Conservation (phyloP, 2,797 vertebrate genomes). For the Arrhamphus sclerolepis region DNA sequence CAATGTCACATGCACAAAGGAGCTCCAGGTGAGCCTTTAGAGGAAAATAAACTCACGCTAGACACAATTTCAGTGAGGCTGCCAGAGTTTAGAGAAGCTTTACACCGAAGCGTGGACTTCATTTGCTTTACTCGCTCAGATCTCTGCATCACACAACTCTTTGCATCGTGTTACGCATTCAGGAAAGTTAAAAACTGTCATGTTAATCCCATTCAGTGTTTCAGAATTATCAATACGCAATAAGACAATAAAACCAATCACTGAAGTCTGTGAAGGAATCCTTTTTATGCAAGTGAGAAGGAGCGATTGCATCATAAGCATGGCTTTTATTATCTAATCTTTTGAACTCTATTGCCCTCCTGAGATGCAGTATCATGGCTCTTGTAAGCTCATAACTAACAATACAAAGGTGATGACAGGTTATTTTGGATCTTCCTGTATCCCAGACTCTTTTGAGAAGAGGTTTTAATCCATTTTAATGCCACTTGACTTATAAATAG, state of each 20-base stretch:
- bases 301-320: not conserved
- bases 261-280: not conserved
- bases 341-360: slow-evolving; percentile 39
- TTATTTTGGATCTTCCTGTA: slow-evolving; percentile 22
- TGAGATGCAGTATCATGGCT: slow-evolving; percentile 11
- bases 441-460: slow-evolving; percentile 3
- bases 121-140: not conserved
- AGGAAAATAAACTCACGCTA: no score
- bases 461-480: not conserved
- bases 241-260: not conserved
- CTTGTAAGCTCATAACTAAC: not conserved
- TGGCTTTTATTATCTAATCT: slow-evolving; percentile 15
- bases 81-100: no score
- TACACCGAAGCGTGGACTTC: not conserved
- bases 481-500: no score
- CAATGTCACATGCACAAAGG: no score
- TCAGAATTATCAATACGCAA: not conserved
- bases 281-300: not conserved
- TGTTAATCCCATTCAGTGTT: not conserved
- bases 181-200: no score
- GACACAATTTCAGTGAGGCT: not conserved
- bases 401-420: slow-evolving; percentile 38
- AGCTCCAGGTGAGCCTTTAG: no score
- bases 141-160: not conserved
- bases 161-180: not conserved